Base-by-base conservation (phyloP, 2,888 invertebrate species). In the Amphipoea lucens region DNA sequence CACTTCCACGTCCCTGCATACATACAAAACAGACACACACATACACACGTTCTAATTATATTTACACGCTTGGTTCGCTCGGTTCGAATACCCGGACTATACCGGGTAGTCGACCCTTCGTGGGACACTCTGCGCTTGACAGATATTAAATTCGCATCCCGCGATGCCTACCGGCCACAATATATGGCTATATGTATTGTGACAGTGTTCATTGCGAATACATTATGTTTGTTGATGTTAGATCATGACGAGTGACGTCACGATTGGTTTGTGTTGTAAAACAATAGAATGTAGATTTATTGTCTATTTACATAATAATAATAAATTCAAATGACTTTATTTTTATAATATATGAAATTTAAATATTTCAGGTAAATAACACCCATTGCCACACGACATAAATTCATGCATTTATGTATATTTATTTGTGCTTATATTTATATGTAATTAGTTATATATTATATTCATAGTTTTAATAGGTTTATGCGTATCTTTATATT, bases 131-230 rank as follows among this genome's bases (percentile, higher is more conserved):
- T 96, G 95, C 79, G 91, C 90, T 93, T 96, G 96, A 96, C 96
- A 96, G 95, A 96, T 96, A 96, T 96, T 96, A 96, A 96, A 96
- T 96, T 95, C 96, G 93, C 94, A 95, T 96, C 94, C 90, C 92
- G 90, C 92, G 89, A 88, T 88, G 88, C 88, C 92, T 91, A 91
- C 94, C 93, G 94, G 93, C 94, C 95, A 93, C 95, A 92, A 94
- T 95, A 94, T 95, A 94, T 93, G 90, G 92, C 92, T 88, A 85
- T 87, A 84, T 79, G 83, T 90, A 87, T 87, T 87, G 84, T 87
- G 87, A 77, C 76, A 76, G 77, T 87, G 85, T 90, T 89, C 89
- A 89, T 83, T 89, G 87, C 82, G 88, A 89, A 90, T 90, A 90
- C 90, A 89, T 90, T 89, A 86, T 87, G 89, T 83, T 81, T 79